Evolutionary conservation across 2,113 vertebrate species (phyloP).

Genomic region (Heteronetta atricapilla): DNA sequence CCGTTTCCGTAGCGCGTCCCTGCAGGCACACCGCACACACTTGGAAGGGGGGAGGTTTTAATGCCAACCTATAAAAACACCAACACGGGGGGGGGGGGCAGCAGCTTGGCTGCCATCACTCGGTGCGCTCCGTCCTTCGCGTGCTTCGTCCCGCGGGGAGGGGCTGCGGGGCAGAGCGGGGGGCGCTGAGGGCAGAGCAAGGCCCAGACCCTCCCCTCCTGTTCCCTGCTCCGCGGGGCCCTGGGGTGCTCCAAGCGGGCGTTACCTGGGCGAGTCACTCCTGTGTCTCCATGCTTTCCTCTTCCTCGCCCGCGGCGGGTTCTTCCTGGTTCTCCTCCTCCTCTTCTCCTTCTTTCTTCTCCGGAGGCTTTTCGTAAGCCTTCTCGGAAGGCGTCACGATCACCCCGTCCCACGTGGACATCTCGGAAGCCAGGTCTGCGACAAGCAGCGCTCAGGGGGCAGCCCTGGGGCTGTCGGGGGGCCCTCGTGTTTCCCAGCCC

Average conservation of each 20-base stretch:
- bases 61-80: constrained; percentile 16
- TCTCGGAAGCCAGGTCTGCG: constrained; percentile 90
- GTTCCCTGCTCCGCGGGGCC: not conserved
- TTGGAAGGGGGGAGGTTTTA: not conserved
- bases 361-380: constrained; percentile 94
- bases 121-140: fast-evolving
- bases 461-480: fast-evolving
- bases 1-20: no score
- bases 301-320: constrained; percentile 85
- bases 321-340: constrained; percentile 90
- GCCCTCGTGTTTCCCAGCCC: no score
- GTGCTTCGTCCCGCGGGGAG: not conserved
- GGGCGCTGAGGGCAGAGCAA: fast-evolving
- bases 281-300: constrained; percentile 94
- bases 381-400: constrained; percentile 97
- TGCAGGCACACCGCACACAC: fast-evolving
- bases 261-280: constrained; percentile 75
- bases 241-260: not conserved
- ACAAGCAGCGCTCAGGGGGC: not conserved
- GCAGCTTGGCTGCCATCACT: fast-evolving
- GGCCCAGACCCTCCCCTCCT: fast-evolving
- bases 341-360: constrained; percentile 96
- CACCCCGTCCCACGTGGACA: constrained; percentile 97
- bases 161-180: not conserved
- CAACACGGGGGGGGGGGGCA: fast-evolving